A percentile compares a stretch with the other conserved stretches of the same genome.
Conservation (phyloP, 2,888 invertebrate genomes). For the Drosophila conformis region DNA sequence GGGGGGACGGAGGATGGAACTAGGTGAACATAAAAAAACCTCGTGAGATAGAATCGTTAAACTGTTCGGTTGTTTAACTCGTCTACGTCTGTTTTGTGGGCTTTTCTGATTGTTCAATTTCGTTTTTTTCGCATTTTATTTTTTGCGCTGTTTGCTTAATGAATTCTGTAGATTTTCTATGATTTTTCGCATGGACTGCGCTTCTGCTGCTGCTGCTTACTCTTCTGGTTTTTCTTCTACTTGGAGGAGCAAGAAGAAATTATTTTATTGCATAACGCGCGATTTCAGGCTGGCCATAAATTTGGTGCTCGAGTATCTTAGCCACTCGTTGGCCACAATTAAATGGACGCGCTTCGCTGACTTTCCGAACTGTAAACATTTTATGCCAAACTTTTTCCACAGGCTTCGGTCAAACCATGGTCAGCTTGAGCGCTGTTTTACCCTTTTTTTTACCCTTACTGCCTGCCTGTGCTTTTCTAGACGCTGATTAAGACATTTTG, state of each 20-base stretch:
- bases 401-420: constrained; percentile 14
- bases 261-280: constrained; percentile 80
- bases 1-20: not conserved
- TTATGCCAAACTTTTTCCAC: constrained; percentile 57
- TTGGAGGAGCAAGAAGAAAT: constrained; percentile 50
- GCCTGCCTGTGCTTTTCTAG: constrained; percentile 14
- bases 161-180: constrained; percentile 63
- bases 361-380: constrained; percentile 75
- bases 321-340: constrained; percentile 69
- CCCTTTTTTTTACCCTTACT: constrained; percentile 18
- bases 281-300: constrained; percentile 72
- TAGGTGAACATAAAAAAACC: constrained; percentile 55
- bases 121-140: constrained; percentile 15
- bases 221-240: constrained; percentile 12
- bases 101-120: constrained; percentile 24
- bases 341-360: constrained; percentile 74
- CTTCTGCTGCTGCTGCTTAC: constrained; percentile 12
- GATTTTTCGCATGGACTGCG: constrained; percentile 36
- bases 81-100: constrained; percentile 12
- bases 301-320: constrained; percentile 72
- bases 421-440: constrained; percentile 13
- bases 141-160: constrained; percentile 51
- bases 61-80: constrained; percentile 43
- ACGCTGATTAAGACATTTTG: constrained; percentile 72
- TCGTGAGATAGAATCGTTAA: constrained; percentile 69